Conservation (phyloP, 2,888 invertebrate species). For the Hemaris fuciformis region DNA sequence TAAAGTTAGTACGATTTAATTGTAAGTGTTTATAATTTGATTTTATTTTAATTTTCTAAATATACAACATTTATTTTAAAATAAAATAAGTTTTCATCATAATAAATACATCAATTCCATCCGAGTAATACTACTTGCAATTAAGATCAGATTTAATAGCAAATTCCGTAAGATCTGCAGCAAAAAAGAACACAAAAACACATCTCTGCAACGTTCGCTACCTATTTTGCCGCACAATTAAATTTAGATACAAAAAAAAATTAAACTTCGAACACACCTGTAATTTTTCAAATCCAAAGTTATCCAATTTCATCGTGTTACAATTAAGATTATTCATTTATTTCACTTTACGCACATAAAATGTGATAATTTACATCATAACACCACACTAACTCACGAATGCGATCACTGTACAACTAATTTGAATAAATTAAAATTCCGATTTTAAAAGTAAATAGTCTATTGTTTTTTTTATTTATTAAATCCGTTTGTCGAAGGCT, state of each 20-base stretch:
- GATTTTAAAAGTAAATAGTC: not conserved
- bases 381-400: not conserved
- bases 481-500: constrained; percentile 45
- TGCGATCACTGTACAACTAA: not conserved
- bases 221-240: not conserved
- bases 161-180: not conserved
- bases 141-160: not conserved
- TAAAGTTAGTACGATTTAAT: too few species aligned
- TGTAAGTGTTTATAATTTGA: not conserved
- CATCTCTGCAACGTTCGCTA: not conserved
- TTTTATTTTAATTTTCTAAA: not conserved
- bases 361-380: constrained; percentile 8
- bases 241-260: not conserved
- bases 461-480: constrained; percentile 22
- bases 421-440: not conserved
- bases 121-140: not conserved
- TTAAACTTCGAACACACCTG: constrained; percentile 46
- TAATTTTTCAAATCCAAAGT: constrained; percentile 73
- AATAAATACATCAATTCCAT: not conserved
- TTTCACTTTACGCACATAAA: constrained; percentile 16
- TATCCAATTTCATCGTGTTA: constrained; percentile 72
- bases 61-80: not conserved
- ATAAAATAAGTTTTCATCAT: too few species aligned
- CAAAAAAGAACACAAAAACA: not conserved
- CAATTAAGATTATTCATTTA: constrained; percentile 36